Percentiles rank a stretch among this genome's conserved stretches.
Conservation (phyloP, 2,888 invertebrate genomes). For the Oasisia sp. region DNA sequence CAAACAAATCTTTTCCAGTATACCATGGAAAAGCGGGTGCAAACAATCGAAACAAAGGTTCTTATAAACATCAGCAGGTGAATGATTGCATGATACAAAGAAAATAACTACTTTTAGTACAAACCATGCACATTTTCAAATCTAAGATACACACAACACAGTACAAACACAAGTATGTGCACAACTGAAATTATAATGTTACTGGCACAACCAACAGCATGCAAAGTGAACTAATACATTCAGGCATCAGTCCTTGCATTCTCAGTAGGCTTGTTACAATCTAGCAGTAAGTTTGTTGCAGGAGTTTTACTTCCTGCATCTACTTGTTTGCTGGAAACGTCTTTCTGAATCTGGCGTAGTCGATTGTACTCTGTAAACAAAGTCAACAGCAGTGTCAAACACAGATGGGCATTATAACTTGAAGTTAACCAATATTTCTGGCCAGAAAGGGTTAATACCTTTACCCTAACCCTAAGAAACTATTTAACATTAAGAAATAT, state of each 20-base stretch:
- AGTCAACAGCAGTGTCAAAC: not conserved
- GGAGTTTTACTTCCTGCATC: not conserved
- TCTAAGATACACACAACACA: not conserved
- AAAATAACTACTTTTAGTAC: not conserved
- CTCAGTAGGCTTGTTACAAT: not conserved
- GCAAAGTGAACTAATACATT: not conserved
- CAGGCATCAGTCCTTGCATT: not conserved
- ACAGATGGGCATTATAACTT: not conserved
- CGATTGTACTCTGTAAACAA: not conserved
- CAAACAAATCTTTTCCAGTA: no score
- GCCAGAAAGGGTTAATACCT: not conserved
- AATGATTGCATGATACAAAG: not conserved
- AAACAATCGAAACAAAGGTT: not conserved
- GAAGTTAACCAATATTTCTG: not conserved
- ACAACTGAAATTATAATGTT: not conserved
- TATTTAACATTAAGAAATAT: not conserved
- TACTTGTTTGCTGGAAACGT: not conserved
- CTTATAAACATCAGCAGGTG: no score
- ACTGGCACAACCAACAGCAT: not conserved
- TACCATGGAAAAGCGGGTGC: not conserved
- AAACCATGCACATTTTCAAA: not conserved
- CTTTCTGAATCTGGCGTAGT: constrained; percentile 7
- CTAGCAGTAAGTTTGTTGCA: not conserved
- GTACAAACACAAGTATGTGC: no score
- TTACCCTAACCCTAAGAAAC: not conserved